A percentile compares a stretch with the other conserved stretches of the same genome.
phyloP scores from a whole-genome alignment of 2,113 vertebrate genomes.

The Bubalus kerabau region DNA sequence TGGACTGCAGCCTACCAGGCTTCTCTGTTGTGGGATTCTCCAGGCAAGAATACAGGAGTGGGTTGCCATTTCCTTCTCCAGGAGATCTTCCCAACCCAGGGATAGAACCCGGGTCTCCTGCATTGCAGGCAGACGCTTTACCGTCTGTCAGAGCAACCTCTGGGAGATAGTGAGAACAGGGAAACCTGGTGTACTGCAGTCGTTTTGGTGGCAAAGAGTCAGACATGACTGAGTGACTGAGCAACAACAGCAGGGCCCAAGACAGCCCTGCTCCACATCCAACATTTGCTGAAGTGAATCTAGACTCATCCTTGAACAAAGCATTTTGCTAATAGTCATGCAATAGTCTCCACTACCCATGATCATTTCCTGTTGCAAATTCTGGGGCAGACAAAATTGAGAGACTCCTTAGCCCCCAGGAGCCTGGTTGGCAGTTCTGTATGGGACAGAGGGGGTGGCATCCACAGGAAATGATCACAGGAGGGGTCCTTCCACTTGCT shows the following conservation, averaged over 20 bases:
- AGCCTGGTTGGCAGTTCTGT: not conserved
- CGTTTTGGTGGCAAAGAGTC: accelerated
- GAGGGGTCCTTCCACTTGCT: not conserved
- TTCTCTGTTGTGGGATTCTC: too few species aligned
- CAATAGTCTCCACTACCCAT: not conserved
- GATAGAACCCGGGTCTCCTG: accelerated
- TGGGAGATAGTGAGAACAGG: not conserved
- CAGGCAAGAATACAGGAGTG: too few species aligned
- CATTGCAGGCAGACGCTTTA: too few species aligned
- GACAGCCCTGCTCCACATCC: not conserved
- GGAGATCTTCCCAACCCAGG: too few species aligned
- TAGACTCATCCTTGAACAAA: not conserved
- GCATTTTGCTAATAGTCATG: not conserved
- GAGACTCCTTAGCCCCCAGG: not conserved
- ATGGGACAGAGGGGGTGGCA: accelerated
- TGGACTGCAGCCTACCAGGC: too few species aligned
- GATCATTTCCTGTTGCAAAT: not conserved
- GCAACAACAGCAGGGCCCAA: not conserved
- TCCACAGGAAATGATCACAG: accelerated
- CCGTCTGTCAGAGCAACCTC: accelerated
- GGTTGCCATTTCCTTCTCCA: too few species aligned
- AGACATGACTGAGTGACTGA: accelerated
- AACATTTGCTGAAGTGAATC: not conserved
- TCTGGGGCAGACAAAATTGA: not conserved
- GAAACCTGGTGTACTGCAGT: not conserved